Base-by-base conservation (phyloP, 2,888 invertebrate species). In the Rambutsinella grinnellia region DNA sequence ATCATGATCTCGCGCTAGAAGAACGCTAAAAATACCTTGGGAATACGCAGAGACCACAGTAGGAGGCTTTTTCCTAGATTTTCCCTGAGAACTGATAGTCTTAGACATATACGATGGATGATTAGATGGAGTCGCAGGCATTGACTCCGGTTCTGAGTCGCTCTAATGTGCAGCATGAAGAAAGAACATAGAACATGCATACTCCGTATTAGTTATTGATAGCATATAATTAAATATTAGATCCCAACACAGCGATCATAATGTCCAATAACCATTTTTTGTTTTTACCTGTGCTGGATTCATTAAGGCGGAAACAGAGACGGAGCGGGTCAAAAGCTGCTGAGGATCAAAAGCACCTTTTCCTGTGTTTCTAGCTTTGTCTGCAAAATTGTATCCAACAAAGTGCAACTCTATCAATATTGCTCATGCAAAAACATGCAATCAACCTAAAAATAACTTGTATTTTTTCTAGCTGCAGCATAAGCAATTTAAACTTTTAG, bases 101-200 rank as follows among this genome's bases (percentile, higher is more conserved):
- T 83, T 81, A 53, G 80, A 78, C 83, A 83, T 83, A 49, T 83
- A 83, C n/a, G n/a, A n/a, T n/a, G n/a, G n/a, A n/a, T n/a, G n/a
- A n/a, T n/a, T n/a, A 23, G 81, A 81, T 5, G 83, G 83, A 56
- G 80, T 79, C 36, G 76, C 75, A 53, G 82, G 82, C 58, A 83
- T 74, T 58, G 82, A 82, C 75, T 83, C 83, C 36, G 81, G 79
- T 54, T 83, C 83, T 65, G 83, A 83, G 62, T 83, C 83, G 62
- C 83, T 83, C 80, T 83, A 66, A 1, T 58, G 56, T 68, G 66
- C 74, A 69, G 36, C 36, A 36, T 13, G 36, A 36, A 36, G 72
- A 74, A 71, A 63, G 53, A 27, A 17, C 47, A n/a, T n/a, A 63
- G 3, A 56, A 58, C 68, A 71, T 65, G 71, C 62, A 51, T 65